Evolutionary conservation across 1,140 invertebrate genomes (phyloP).

Genomic region (Apis laboriosa): DNA sequence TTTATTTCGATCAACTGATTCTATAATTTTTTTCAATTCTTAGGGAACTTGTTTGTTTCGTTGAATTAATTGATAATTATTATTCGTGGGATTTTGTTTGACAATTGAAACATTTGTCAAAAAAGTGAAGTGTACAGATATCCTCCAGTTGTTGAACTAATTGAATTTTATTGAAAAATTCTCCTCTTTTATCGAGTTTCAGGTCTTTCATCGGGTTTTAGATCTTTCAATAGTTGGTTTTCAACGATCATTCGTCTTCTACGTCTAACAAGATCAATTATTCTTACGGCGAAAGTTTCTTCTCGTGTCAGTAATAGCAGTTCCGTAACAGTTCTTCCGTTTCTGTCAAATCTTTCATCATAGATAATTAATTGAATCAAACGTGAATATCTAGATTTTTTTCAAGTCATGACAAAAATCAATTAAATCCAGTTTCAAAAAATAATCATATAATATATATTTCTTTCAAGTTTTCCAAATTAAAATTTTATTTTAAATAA

Average conservation of each 20-base stretch:
- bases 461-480: too few relatives aligned
- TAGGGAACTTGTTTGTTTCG: not conserved
- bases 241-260: slow-evolving; percentile 26
- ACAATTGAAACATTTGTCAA: not conserved
- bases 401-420: not conserved
- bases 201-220: not conserved
- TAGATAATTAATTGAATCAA: slow-evolving; percentile 29
- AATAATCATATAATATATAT: too few relatives aligned
- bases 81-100: not conserved
- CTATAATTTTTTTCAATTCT: too few relatives aligned
- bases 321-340: slow-evolving; percentile 15
- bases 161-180: slow-evolving; percentile 30
- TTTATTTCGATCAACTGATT: too few relatives aligned
- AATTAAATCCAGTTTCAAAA: too few relatives aligned
- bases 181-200: not conserved
- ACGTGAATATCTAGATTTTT: not conserved
- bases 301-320: not conserved
- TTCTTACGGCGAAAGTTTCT: slow-evolving; percentile 14
- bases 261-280: slow-evolving; percentile 44
- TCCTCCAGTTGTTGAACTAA: not conserved
- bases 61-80: not conserved
- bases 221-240: slow-evolving; percentile 2
- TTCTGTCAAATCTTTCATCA: not conserved
- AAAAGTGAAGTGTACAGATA: not conserved
- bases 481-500: too few relatives aligned